Conservation (phyloP, 2,888 invertebrate species). For the Tholera decimalis region DNA sequence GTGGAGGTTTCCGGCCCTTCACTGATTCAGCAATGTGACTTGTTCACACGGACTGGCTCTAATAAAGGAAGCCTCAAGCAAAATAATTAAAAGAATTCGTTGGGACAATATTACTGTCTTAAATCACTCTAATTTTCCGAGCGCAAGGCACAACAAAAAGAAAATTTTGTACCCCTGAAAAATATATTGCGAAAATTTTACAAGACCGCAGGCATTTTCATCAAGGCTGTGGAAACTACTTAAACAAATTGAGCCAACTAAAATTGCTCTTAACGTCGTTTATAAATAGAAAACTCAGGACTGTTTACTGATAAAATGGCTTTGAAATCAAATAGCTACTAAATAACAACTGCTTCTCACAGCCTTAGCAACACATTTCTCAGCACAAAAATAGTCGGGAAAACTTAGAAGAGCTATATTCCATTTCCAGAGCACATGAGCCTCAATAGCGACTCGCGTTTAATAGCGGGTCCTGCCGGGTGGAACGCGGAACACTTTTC, state of each 20-base stretch:
- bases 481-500: slow-evolving; percentile 52
- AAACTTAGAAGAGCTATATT: slow-evolving; percentile 43
- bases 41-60: slow-evolving; percentile 42
- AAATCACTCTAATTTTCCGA: slow-evolving; percentile 28
- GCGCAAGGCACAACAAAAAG: not conserved
- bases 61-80: slow-evolving; percentile 23
- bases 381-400: slow-evolving; percentile 24
- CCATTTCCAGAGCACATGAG: slow-evolving; percentile 50
- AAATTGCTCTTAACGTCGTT: not conserved
- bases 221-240: not conserved
- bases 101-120: slow-evolving; percentile 28
- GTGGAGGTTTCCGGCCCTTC: slow-evolving; percentile 42
- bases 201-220: not conserved
- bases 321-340: not conserved
- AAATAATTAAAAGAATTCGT: slow-evolving; percentile 42
- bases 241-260: not conserved
- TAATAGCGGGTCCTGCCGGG: slow-evolving; percentile 29
- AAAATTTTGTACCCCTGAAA: not conserved
- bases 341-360: not conserved
- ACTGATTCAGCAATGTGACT: slow-evolving; percentile 59
- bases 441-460: too few relatives aligned
- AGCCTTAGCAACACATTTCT: slow-evolving; percentile 2
- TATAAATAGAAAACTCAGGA: not conserved
- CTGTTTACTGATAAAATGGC: not conserved
- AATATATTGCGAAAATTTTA: not conserved